Evolutionary conservation across 2,888 invertebrate genomes (phyloP).

Genomic region (Hydropsyche betteni): DNA sequence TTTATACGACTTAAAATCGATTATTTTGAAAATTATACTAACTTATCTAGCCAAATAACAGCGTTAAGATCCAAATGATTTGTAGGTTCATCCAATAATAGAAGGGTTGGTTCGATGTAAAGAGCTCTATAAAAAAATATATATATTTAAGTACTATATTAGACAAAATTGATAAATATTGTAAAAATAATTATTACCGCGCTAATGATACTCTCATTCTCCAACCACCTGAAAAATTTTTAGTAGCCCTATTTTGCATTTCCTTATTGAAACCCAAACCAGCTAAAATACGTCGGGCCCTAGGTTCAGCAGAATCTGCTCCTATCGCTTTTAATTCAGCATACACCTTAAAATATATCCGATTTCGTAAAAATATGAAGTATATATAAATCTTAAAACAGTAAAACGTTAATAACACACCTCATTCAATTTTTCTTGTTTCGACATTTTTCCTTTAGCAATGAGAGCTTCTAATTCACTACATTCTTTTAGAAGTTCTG

Average conservation of each 20-base stretch:
- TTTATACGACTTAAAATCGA: not conserved
- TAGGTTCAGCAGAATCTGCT: constrained; percentile 97
- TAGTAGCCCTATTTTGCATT: constrained; percentile 91
- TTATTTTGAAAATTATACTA: constrained; percentile 56
- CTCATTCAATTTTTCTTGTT: constrained; percentile 85
- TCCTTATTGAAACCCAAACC: constrained; percentile 93
- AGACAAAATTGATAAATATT: not conserved
- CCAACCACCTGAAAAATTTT: constrained; percentile 95
- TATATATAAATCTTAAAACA: not conserved
- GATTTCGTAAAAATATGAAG: not conserved
- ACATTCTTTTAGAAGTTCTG: constrained; percentile 80
- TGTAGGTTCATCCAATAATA: constrained; percentile 98
- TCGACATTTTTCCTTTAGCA: constrained; percentile 76
- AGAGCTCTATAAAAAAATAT: constrained; percentile 74
- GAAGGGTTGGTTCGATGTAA: constrained; percentile 95
- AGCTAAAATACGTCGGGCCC: constrained; percentile 94
- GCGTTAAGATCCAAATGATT: constrained; percentile 99
- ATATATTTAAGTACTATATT: not conserved
- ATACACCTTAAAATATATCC: constrained; percentile 73
- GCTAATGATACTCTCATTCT: constrained; percentile 98
- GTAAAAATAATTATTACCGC: constrained; percentile 57
- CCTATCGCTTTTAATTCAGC: constrained; percentile 95
- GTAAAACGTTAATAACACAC: constrained; percentile 55
- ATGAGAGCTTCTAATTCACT: constrained; percentile 80
- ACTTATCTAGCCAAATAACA: constrained; percentile 99